Evolutionary conservation across 2,888 invertebrate genomes (phyloP).

Genomic region (Xestia c-nigrum): DNA sequence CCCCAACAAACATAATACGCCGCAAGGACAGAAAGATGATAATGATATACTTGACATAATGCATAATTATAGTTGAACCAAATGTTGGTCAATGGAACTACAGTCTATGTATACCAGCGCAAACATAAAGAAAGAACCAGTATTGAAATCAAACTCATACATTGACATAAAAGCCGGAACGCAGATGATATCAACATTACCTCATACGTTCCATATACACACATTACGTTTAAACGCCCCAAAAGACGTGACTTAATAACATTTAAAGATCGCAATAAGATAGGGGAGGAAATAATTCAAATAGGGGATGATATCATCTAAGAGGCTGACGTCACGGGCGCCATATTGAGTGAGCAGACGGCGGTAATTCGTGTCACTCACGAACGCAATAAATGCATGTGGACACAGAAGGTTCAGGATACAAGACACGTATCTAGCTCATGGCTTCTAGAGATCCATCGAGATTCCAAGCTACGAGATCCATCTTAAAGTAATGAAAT

Average conservation of each 20-base stretch:
- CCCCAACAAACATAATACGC: neutral
- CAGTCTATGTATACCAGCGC: neutral
- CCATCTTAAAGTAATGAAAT: slow-evolving; percentile 10
- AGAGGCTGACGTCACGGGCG: slow-evolving; percentile 54
- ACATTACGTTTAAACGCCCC: slow-evolving; percentile 43
- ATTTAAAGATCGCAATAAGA: slow-evolving; percentile 59
- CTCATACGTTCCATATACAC: slow-evolving; percentile 44
- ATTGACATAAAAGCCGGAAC: slow-evolving; percentile 26
- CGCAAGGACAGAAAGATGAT: neutral
- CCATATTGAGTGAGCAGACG: slow-evolving; percentile 32
- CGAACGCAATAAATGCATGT: slow-evolving; percentile 34
- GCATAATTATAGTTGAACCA: neutral
- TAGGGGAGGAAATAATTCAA: slow-evolving; percentile 60
- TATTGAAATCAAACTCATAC: slow-evolving; percentile 4
- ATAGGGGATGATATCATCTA: slow-evolving; percentile 63
- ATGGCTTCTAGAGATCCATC: slow-evolving; percentile 19
- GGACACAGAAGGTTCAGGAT: slow-evolving; percentile 43
- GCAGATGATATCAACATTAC: slow-evolving; percentile 32
- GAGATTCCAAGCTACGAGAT: neutral
- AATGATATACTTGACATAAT: neutral
- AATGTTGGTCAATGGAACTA: neutral
- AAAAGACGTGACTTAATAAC: slow-evolving; percentile 59
- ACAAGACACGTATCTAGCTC: slow-evolving; percentile 33
- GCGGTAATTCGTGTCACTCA: slow-evolving; percentile 54
- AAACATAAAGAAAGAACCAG: neutral